phyloP scores from a whole-genome alignment of 1,140 invertebrate genomes.

The Micrasema minimum region DNA sequence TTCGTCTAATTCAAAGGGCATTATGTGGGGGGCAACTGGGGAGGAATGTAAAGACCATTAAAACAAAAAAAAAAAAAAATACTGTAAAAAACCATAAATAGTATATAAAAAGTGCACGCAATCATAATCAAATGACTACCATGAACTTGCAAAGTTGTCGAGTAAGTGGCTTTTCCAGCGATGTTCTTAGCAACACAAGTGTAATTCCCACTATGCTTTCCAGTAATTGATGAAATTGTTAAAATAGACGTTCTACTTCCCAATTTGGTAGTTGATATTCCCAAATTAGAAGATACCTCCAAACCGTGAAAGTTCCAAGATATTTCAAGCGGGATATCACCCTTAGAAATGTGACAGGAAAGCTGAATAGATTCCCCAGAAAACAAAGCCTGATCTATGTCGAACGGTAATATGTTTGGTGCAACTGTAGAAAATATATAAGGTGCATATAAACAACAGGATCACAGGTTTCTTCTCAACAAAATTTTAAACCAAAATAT shows the following conservation, averaged over 20 bases:
- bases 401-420: conserved; percentile 73
- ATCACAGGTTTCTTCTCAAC: conserved; percentile 17
- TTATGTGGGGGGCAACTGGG: conserved; percentile 79
- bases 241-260: conserved; percentile 74
- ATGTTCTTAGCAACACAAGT: conserved; percentile 75
- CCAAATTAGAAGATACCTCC: conserved; percentile 59
- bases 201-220: conserved; percentile 71
- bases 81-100: conserved; percentile 37
- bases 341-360: conserved; percentile 73
- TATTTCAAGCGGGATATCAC: conserved; percentile 72
- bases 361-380: conserved; percentile 73
- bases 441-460: conserved; percentile 37
- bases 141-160: conserved; percentile 77
- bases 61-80: conserved; percentile 19
- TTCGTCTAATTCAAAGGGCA: conserved; percentile 74
- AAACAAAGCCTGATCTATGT: conserved; percentile 70
- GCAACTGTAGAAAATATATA: conserved; percentile 65
- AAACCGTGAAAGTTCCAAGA: conserved; percentile 66
- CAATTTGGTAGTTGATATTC: conserved; percentile 69
- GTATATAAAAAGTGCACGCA: conserved; percentile 37
- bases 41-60: conserved; percentile 27
- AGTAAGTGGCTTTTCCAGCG: conserved; percentile 74
- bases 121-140: conserved; percentile 64
- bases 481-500: conserved; percentile 37
- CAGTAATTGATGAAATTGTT: conserved; percentile 70